Evolutionary conservation across 2,797 vertebrate genomes (phyloP).

Genomic region (Petrocephalus schoutedeni): DNA sequence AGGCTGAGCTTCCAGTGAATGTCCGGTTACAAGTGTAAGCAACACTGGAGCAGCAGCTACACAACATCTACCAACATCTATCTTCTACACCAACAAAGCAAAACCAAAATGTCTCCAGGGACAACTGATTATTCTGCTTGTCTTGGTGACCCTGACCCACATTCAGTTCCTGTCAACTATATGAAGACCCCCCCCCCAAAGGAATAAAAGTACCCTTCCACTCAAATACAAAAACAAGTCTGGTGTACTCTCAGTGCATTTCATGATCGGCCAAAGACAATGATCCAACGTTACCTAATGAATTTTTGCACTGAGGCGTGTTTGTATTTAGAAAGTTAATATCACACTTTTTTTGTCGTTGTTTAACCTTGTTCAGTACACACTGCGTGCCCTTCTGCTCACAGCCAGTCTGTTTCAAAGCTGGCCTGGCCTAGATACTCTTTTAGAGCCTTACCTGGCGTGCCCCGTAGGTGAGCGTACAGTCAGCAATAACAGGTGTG

Average conservation of each 20-base stretch:
- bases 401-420: conserved; percentile 9
- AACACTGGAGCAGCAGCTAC: background rate
- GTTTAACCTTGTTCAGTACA: conserved; percentile 24
- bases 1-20: background rate
- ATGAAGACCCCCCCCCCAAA: background rate
- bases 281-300: conserved; percentile 20
- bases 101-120: background rate
- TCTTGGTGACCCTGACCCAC: background rate
- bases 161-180: background rate
- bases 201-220: background rate
- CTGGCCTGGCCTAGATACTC: background rate
- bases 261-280: background rate
- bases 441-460: conserved; percentile 1
- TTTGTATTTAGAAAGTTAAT: conserved; percentile 40
- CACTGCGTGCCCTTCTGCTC: conserved; percentile 39
- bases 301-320: conserved; percentile 28
- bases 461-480: conserved; percentile 14
- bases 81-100: background rate
- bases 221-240: background rate
- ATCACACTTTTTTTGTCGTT: conserved; percentile 24
- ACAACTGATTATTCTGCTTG: background rate
- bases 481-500: conserved; percentile 27
- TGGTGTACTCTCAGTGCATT: background rate
- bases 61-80: background rate
- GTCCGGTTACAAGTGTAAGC: background rate